A percentile compares a stretch with the other conserved stretches of the same genome.
Evolutionary conservation across 2,888 invertebrate species (phyloP).

Genomic region (Polymixis lichenea): DNA sequence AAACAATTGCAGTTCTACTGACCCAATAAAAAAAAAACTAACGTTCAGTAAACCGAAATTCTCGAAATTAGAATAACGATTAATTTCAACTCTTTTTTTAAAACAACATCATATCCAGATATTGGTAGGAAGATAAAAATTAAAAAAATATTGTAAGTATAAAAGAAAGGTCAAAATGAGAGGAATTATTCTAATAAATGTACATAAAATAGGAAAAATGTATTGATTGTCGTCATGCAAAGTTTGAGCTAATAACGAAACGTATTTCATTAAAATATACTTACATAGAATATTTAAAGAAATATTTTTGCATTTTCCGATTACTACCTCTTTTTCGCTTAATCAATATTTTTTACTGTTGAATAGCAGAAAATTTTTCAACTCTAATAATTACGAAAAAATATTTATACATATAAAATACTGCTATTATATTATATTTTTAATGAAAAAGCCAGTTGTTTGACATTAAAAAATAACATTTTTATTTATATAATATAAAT

Average conservation of each 20-base stretch:
- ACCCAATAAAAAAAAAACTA: neutral
- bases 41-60: neutral
- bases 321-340: constrained; percentile 71
- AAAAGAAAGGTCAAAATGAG: constrained; percentile 89
- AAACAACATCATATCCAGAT: constrained; percentile 84
- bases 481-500: neutral
- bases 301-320: constrained; percentile 71
- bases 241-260: constrained; percentile 70
- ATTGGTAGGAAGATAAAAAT: constrained; percentile 79
- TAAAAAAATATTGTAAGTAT: constrained; percentile 80
- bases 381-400: constrained; percentile 33
- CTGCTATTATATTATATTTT: constrained; percentile 41
- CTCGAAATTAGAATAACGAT: constrained; percentile 28
- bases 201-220: constrained; percentile 83
- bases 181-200: constrained; percentile 89
- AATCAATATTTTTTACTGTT: constrained; percentile 43
- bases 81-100: constrained; percentile 61
- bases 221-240: constrained; percentile 77
- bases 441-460: constrained; percentile 32
- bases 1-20: neutral
- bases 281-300: constrained; percentile 45
- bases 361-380: constrained; percentile 33
- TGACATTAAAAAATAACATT: constrained; percentile 2
- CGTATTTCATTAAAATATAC: constrained; percentile 53
- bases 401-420: constrained; percentile 50